Base-by-base conservation (phyloP, 2,888 invertebrate species). In the Chrysina gloriosa region DNA sequence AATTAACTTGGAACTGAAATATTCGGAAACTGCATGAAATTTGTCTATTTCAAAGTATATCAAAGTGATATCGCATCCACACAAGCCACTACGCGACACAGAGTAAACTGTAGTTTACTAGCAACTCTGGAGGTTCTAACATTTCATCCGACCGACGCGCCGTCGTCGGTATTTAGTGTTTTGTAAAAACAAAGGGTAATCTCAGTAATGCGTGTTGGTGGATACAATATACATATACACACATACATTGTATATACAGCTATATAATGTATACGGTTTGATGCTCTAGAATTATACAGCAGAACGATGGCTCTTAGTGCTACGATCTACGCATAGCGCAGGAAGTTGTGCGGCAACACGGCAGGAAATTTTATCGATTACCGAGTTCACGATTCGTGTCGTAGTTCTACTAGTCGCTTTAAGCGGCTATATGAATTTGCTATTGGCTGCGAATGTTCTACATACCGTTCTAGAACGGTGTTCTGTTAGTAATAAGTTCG, bases 321-420 rank as follows among this genome's bases (percentile, higher is more conserved):
- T 52, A 52, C 31, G 52, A 52, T 52, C 31, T 52, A 52, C 52
- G 52, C 52, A 52, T 52, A 52, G 52, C 52, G 52, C 52, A 52
- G 52, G 31, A 52, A 31, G 52, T 52, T 52, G 52, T 52, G 19
- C 52, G 52, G 52, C 52, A 52, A 52, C 52, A 52, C 52, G 31
- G 52, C 52, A 16, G 52, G 34, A 31, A 31, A 31, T 52, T 52
- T 52, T 52, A 52, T 52, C 52, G 52, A 52, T 52, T 52, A 29
- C 31, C 31, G 52, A 52, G 52, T 29, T 52, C 52, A 52, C 52
- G 31, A 52, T 52, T 31, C 31, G 52, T 52, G 19, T 52, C 16
- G 16, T 31, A 52, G 52, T 19, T 1, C 45, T 1, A 16, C 45
- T 31, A 52, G 52, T 16, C 31, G 52, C 19, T 29, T 52, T 52